Conservation (phyloP, 2,113 vertebrate genomes). For the Coreoperca whiteheadi region DNA sequence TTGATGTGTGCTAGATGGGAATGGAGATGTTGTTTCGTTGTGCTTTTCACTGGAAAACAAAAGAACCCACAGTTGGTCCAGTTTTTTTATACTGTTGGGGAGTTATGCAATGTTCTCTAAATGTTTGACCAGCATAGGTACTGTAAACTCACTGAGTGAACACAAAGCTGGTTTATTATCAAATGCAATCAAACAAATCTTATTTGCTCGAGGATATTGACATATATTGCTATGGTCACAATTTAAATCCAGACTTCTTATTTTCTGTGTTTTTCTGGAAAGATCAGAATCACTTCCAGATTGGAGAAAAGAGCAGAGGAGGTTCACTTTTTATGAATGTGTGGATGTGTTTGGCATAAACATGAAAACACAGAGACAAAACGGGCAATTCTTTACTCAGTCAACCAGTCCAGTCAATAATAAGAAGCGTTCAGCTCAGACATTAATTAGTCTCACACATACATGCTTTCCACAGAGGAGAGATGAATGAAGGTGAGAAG, state of each 20-base stretch:
- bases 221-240: background rate
- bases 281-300: background rate
- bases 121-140: constrained; percentile 32
- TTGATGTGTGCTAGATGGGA: background rate
- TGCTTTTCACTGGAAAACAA: constrained; percentile 21
- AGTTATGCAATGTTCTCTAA: background rate
- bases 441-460: background rate
- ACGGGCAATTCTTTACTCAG: background rate
- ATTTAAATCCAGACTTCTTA: constrained; percentile 6
- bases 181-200: background rate
- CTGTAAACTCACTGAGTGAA: constrained; percentile 18
- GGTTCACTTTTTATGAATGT: background rate
- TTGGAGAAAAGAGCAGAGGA: too few species aligned
- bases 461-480: background rate
- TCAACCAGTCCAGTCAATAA: background rate
- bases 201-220: constrained; percentile 42
- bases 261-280: constrained; percentile 4
- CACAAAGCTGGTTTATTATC: constrained; percentile 30
- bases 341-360: background rate
- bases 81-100: constrained; percentile 12
- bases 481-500: background rate
- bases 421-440: background rate
- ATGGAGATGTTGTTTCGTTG: background rate
- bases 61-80: background rate
- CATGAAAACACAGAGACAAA: background rate